phyloP scores from a whole-genome alignment of 2,888 invertebrate species.

The Drosophila anomalata region DNA sequence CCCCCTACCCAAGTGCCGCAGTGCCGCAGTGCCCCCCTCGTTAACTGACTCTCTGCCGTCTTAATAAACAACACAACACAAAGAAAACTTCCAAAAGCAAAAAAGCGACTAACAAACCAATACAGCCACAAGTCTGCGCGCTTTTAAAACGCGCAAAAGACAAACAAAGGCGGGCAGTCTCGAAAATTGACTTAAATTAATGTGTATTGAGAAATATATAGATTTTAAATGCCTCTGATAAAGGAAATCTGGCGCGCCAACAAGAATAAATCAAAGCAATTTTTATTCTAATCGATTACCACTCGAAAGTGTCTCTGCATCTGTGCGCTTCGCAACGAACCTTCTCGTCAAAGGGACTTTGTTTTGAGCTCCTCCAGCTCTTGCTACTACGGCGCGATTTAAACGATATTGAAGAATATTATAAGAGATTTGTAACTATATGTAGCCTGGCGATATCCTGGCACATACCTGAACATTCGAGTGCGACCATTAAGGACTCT shows the following conservation, averaged over 20 bases:
- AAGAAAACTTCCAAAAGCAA: constrained; percentile 65
- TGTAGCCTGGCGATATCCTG: constrained; percentile 53
- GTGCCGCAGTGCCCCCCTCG: constrained; percentile 3
- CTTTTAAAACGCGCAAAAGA: constrained; percentile 56
- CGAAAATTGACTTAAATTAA: constrained; percentile 38
- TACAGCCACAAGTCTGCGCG: constrained; percentile 57
- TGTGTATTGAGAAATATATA: constrained; percentile 7
- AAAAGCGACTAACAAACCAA: constrained; percentile 37
- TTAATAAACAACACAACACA: constrained; percentile 46
- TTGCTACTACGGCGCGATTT: constrained; percentile 67
- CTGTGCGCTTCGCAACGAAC: background rate
- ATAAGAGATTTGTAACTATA: constrained; percentile 44
- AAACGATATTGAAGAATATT: constrained; percentile 63
- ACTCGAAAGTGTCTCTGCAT: background rate
- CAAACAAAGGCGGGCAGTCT: constrained; percentile 35
- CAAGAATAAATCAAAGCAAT: constrained; percentile 11
- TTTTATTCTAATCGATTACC: constrained; percentile 3
- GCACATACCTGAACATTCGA: constrained; percentile 38
- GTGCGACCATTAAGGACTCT: constrained; percentile 82
- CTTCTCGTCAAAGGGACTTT: background rate
- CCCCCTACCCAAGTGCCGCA: constrained; percentile 6
- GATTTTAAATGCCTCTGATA: constrained; percentile 25
- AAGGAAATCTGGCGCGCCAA: constrained; percentile 16
- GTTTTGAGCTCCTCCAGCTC: background rate
- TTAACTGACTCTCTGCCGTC: constrained; percentile 12